Evolutionary conservation across 2,113 vertebrate genomes (phyloP).

Genomic region (Urocolius indicus): DNA sequence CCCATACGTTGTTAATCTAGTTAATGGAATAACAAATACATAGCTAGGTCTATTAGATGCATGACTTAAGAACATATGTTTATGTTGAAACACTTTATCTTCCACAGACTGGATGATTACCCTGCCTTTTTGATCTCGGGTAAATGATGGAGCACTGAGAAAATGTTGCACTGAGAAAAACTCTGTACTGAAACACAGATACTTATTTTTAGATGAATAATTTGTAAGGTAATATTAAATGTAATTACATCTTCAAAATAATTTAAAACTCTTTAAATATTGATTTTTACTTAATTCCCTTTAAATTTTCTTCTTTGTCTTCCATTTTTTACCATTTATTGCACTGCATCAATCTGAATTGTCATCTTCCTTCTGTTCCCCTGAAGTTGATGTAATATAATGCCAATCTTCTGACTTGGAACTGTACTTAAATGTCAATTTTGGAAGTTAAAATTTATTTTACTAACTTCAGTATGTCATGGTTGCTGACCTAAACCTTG

Average conservation of each 20-base stretch:
- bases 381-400: constrained; percentile 36
- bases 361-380: not conserved
- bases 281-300: not conserved
- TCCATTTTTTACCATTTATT: not conserved
- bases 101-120: not conserved
- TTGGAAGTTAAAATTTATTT: not conserved
- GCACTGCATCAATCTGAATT: not conserved
- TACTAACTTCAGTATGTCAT: not conserved
- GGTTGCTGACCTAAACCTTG: not conserved
- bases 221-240: not conserved
- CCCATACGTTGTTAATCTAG: constrained; percentile 49
- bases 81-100: constrained; percentile 15
- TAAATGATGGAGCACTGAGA: not conserved
- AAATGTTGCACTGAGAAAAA: not conserved
- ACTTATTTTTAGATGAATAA: not conserved
- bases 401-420: not conserved
- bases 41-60: constrained; percentile 3
- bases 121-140: not conserved
- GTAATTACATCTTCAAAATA: not conserved
- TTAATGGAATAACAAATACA: constrained; percentile 67
- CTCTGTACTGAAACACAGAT: not conserved
- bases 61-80: not conserved
- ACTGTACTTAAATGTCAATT: constrained; percentile 2
- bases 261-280: not conserved
- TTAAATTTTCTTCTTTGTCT: not conserved